These are phyloP conservation scores for Athalia cordata DNA, from an alignment of 2,888 invertebrate species.

Conservation along the genomic window DNA sequence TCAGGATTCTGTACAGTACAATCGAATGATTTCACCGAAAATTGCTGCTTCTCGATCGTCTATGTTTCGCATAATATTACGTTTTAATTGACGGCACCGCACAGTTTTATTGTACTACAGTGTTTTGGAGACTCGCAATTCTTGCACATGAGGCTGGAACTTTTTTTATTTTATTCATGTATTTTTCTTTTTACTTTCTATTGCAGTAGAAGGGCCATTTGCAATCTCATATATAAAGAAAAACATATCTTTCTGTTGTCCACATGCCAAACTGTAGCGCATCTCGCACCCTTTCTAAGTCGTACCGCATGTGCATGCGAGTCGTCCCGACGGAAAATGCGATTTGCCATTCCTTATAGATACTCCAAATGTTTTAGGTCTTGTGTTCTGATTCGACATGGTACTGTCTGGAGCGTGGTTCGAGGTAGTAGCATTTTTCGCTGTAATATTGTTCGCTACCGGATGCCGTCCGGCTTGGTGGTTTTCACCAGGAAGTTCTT, in stretches of 20 bases:
- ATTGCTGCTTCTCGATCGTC: too few species aligned
- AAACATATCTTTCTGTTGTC: slow-evolving; percentile 17
- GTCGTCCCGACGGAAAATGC: not conserved
- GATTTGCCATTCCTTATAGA: not conserved
- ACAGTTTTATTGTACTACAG: not conserved
- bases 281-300: not conserved
- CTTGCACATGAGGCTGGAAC: slow-evolving; percentile 11
- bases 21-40: too few species aligned
- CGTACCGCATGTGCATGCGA: slow-evolving; percentile 29
- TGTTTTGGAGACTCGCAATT: slow-evolving; percentile 11
- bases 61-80: not conserved
- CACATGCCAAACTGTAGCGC: not conserved
- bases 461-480: slow-evolving; percentile 67
- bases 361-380: slow-evolving; percentile 37
- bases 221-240: slow-evolving; percentile 29
- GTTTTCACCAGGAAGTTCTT: slow-evolving; percentile 61
- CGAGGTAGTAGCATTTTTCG: slow-evolving; percentile 64
- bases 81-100: not conserved
- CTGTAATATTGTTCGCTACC: slow-evolving; percentile 64
- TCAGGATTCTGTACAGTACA: too few species aligned
- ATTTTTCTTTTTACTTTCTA: slow-evolving; percentile 17
- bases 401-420: slow-evolving; percentile 63
- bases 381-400: slow-evolving; percentile 33
- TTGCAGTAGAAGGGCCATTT: not conserved
- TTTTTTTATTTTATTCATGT: slow-evolving; percentile 10